Percentiles rank a stretch among this genome's conserved stretches.
phyloP scores from a whole-genome alignment of 2,888 invertebrate species.

The Dryomyza anilis region DNA sequence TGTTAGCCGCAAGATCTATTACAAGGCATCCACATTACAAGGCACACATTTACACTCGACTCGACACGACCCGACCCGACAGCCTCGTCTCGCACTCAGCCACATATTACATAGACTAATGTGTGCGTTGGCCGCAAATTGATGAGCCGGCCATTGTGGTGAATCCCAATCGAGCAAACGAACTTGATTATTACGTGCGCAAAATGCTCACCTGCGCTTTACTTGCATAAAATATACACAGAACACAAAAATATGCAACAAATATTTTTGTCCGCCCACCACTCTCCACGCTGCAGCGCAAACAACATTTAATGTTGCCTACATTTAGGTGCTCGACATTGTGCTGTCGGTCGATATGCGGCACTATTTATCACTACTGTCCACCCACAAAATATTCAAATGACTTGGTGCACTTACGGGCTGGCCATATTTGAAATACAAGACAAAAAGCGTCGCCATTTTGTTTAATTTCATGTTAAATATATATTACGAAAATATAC shows the following conservation, averaged over 20 bases:
- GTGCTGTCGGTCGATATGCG: no score
- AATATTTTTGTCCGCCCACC: constrained; percentile 8
- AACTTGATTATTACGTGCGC: constrained; percentile 61
- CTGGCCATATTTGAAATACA: no score
- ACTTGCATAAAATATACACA: no score
- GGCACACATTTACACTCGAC: constrained; percentile 8
- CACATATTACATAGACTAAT: neutral
- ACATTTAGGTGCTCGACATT: constrained; percentile 2
- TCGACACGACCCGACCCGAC: neutral
- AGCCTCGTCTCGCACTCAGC: neutral
- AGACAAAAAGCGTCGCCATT: no score
- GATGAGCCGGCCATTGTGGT: constrained; percentile 53
- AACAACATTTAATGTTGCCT: neutral
- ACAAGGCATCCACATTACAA: constrained; percentile 37
- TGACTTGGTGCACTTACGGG: constrained; percentile 12
- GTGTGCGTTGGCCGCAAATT: constrained; percentile 47
- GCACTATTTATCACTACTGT: constrained; percentile 16
- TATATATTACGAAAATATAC: no score
- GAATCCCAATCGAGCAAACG: constrained; percentile 58
- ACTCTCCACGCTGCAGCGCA: neutral
- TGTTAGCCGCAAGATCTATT: constrained; percentile 53
- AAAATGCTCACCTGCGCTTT: no score
- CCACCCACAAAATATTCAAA: neutral
- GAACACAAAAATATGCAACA: constrained; percentile 42
- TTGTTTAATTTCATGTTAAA: no score